A percentile compares a stretch with the other conserved stretches of the same genome.
phyloP scores from a whole-genome alignment of 2,113 vertebrate species.

The Ascaphus truei region DNA sequence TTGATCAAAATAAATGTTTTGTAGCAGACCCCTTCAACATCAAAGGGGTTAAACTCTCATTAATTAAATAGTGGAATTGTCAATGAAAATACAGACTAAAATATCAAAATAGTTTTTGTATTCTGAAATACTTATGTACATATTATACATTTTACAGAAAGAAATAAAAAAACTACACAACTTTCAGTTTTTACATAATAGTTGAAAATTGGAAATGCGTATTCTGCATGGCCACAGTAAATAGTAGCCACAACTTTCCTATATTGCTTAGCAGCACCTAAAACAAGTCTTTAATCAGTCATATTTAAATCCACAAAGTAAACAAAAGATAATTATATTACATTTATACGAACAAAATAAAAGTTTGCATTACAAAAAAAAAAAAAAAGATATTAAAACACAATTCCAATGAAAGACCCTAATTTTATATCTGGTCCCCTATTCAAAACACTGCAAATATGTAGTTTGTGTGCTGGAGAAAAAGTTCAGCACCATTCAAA shows the following conservation, averaged over 20 bases:
- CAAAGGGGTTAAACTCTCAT: constrained; percentile 37
- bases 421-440: background rate
- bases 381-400: background rate
- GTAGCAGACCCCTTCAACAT: constrained; percentile 24
- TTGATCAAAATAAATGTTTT: constrained; percentile 58
- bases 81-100: constrained; percentile 71
- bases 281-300: background rate
- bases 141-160: constrained; percentile 78
- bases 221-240: constrained; percentile 36
- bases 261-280: constrained; percentile 34
- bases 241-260: constrained; percentile 47
- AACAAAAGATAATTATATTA: constrained; percentile 62
- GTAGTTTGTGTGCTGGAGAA: background rate
- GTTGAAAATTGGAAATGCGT: constrained; percentile 44
- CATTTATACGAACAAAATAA: constrained; percentile 48
- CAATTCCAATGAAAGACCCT: background rate
- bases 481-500: background rate
- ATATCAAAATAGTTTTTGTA: constrained; percentile 73
- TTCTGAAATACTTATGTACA: constrained; percentile 75
- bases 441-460: background rate
- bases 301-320: constrained; percentile 35
- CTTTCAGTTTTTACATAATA: constrained; percentile 54
- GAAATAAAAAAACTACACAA: constrained; percentile 48
- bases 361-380: constrained; percentile 5
- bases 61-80: constrained; percentile 67